These are phyloP conservation scores for Lates calcarifer DNA, from an alignment of 2,113 vertebrate species.

Conservation along the genomic window DNA sequence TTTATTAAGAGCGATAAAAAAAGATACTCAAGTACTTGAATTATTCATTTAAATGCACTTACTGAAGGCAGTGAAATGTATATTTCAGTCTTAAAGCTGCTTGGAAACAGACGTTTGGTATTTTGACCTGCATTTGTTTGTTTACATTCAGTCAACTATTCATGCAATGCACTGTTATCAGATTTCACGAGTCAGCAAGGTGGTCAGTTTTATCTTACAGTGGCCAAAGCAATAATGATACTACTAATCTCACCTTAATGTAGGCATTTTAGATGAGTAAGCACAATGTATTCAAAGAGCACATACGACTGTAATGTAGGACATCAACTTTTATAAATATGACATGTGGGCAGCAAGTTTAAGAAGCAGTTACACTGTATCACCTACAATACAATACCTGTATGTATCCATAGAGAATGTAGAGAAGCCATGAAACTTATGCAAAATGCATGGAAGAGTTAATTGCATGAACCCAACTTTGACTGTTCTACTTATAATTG, in stretches of 20 bases:
- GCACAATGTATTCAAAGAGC: conserved; percentile 59
- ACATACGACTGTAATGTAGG: conserved; percentile 40
- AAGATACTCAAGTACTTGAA: conserved; percentile 62
- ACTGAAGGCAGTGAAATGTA: conserved; percentile 20
- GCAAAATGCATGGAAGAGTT: conserved; percentile 61
- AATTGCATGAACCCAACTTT: conserved; percentile 62
- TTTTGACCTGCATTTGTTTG: conserved; percentile 62
- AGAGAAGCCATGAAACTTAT: conserved; percentile 52
- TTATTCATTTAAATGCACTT: conserved; percentile 52
- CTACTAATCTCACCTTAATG: conserved; percentile 36
- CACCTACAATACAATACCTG: not conserved
- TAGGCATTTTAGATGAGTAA: conserved; percentile 56
- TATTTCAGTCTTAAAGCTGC: conserved; percentile 50
- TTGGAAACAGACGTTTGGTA: conserved; percentile 38
- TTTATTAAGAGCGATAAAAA: conserved; percentile 34
- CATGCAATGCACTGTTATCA: conserved; percentile 62
- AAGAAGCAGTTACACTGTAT: conserved; percentile 20
- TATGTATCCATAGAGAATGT: conserved; percentile 56
- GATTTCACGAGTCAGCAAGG: conserved; percentile 42
- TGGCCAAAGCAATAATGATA: conserved; percentile 73
- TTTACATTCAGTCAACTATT: conserved; percentile 65
- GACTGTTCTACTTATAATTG: conserved; percentile 40
- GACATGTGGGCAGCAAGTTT: conserved; percentile 18
- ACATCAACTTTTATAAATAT: conserved; percentile 34
- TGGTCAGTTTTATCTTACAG: conserved; percentile 41